These are phyloP conservation scores for Leptodirus hochenwartii DNA, from an alignment of 2,888 invertebrate genomes.

Conservation along the genomic window DNA sequence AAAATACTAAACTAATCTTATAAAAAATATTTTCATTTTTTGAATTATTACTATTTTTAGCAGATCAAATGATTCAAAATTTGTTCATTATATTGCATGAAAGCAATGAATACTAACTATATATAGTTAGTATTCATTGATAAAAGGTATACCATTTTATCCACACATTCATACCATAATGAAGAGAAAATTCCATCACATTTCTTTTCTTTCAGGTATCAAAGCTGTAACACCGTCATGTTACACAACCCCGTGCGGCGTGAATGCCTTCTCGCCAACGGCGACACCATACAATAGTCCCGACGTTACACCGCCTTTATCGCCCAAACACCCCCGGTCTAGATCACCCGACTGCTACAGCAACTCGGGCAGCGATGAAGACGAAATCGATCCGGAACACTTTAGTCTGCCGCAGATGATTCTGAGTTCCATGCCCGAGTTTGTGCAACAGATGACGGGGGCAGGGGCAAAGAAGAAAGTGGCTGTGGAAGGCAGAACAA, in stretches of 20 bases:
- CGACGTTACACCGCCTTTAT: constrained; percentile 44
- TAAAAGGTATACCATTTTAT: no score
- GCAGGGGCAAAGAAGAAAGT: constrained; percentile 28
- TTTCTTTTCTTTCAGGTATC: constrained; percentile 31
- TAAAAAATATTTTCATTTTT: no score
- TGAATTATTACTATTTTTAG: no score
- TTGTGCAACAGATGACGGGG: constrained; percentile 41
- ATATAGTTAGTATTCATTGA: no score
- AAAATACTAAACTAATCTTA: no score
- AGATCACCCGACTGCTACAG: constrained; percentile 36
- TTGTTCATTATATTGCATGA: no score
- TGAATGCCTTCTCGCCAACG: constrained; percentile 54
- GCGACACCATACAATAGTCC: constrained; percentile 62
- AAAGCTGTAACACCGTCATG: constrained; percentile 53
- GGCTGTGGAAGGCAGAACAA: constrained; percentile 22
- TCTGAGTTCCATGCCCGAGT: constrained; percentile 44
- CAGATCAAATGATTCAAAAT: no score
- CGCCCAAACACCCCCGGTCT: constrained; percentile 35
- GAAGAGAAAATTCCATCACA: no score
- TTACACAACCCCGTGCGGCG: constrained; percentile 41
- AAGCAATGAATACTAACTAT: no score
- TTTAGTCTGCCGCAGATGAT: constrained; percentile 33
- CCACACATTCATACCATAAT: constrained; percentile 1
- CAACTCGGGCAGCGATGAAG: constrained; percentile 11
- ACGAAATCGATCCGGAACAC: no score